phyloP scores from a whole-genome alignment of 2,113 vertebrate species.

The Symphodus melops region DNA sequence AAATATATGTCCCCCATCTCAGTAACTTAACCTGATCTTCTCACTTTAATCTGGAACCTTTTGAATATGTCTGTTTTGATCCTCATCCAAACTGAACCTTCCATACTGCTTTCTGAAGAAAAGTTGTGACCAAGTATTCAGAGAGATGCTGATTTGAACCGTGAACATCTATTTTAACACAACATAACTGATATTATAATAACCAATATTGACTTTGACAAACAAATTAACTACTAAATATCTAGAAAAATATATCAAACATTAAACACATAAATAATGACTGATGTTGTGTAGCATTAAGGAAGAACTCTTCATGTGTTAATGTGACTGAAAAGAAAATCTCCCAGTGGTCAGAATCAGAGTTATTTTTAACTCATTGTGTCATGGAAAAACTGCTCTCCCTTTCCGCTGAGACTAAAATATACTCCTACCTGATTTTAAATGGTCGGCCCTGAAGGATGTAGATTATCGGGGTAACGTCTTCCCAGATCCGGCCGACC shows the following conservation, averaged over 20 bases:
- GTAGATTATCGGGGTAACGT: conserved; percentile 46
- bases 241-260: not conserved
- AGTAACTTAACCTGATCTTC: conserved; percentile 60
- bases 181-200: too few relatives aligned
- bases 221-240: not conserved
- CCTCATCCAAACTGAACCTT: conserved; percentile 16
- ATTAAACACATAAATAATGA: not conserved
- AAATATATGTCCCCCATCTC: conserved; percentile 52
- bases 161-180: not conserved
- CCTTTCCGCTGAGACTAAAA: conserved; percentile 43
- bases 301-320: not conserved
- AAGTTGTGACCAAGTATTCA: conserved; percentile 16
- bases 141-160: not conserved
- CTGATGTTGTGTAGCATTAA: not conserved
- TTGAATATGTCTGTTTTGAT: conserved; percentile 23
- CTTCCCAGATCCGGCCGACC: conserved; percentile 41
- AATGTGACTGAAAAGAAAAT: conserved; percentile 26
- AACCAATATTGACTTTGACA: not conserved
- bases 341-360: conserved; percentile 14
- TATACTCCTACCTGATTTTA: conserved; percentile 71
- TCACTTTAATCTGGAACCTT: conserved; percentile 20
- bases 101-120: conserved; percentile 12
- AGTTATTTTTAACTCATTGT: conserved; percentile 75
- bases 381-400: conserved; percentile 68
- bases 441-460: conserved; percentile 42